Base-by-base conservation (phyloP, 2,888 invertebrate genomes). In the Ochlodes sylvanus region DNA sequence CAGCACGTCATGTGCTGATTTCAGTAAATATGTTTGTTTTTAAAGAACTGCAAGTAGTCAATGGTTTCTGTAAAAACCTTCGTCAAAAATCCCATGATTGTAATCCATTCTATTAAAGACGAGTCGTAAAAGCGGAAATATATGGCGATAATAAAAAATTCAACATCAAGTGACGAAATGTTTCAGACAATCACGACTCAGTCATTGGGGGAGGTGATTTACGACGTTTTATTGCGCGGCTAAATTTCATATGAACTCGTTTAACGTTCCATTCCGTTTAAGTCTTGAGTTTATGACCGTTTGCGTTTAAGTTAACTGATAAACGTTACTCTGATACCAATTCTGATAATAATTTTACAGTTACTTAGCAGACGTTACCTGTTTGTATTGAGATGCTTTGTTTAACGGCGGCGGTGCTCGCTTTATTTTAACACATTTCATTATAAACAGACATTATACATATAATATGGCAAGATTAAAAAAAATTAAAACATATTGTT, bases 101-200 rank as follows among this genome's bases (percentile, higher is more conserved):
- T 21, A 50, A 19, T 50, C 19, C 50, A 50, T 50, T 50, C 27
- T 52, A 52, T 52, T 14, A 6, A 27, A 52, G 14, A 12, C 12
- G 21, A 52, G 52, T 27, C 21, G 27, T 52, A 27, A 27, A 52
- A 6, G 52, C 52, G 14, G 21, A 52, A 55, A 55, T 55, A 34
- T 34, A 55, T 34, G 55, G 55, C 32, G 34, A 34, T 10, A 55
- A 15, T 55, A 32, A 55, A 32, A 55, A 55, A 32, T 32, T 55
- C 34, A 55, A 55, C 52, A 34, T 55, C 55, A 34, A 55, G 55
- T 55, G 55, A 55, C 34, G 55, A 55, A 55, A 55, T 55, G 55
- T 55, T 55, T 34, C 34, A 55, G 32, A 55, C 55, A 55, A 34
- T 55, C 55, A 55, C 55, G 34, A 55, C 7, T 15, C 32, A 34